Evolutionary conservation across 2,113 vertebrate genomes (phyloP), one percentile per base, ranked within the genome.

Genomic region (Scophthalmus maximus): DNA sequence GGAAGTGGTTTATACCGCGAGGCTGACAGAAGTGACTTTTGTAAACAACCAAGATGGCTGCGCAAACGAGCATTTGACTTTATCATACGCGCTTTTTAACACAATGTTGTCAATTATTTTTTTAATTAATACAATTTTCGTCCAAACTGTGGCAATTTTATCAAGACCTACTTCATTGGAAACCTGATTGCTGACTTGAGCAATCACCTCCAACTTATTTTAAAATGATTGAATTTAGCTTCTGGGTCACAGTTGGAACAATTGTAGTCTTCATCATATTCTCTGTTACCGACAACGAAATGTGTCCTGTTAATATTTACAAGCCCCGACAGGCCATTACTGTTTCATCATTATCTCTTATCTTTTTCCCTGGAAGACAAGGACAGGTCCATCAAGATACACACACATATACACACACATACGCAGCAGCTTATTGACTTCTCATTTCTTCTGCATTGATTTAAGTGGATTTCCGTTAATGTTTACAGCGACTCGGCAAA

Each of bases 381-480:
- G 50, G 30, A 50, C 66, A 55, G 23, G 50, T 59, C 26, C 12
- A 42, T 10, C 11, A 25, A 25, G 61, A 64, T 27, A 32, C 63
- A 23, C 42, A 5, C 22, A 10, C 30, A 10, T 8, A 8, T 26
- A 38, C 17, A 40, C 17, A 29, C 36, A 30, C 36, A 46, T 47
- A 18, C 40, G 67, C 8, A 61, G 22, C 34, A 12, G 7, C 49
- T 38, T 63, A 57, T 26, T 49, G 67, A 69, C 29, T 34, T 65
- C 38, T 57, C 36, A 27, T 40, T 85, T 85, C 1, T 42, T 73
- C 55, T 29, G 6, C 40, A 56, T 63, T 51, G 72, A 81, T 15
- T 42, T 22, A 11, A 49, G 38, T 70, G n/a, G 64, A 68, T 53
- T 40, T 73, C 9, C 17, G 76, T 85, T 80, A 80, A 86, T 86